A percentile compares a stretch with the other conserved stretches of the same genome.
These are phyloP conservation scores for Vespertilio murinus DNA, from an alignment of 2,797 vertebrate species.

Conservation along the genomic window DNA sequence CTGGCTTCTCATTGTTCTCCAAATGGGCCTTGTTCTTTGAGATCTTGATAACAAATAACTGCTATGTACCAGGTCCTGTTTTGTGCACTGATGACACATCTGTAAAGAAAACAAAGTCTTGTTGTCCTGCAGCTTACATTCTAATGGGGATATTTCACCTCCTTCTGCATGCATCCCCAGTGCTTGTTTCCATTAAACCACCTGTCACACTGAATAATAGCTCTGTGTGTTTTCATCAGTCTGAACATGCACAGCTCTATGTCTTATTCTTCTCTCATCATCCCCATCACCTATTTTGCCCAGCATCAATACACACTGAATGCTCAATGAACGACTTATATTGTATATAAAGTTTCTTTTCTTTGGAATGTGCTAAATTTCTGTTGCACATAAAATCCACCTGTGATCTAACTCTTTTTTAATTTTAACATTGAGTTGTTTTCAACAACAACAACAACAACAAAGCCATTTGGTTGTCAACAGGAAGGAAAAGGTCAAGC, in stretches of 20 bases:
- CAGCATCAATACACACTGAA: neutral
- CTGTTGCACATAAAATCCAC: neutral
- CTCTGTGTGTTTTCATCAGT: neutral
- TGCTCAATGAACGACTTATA: neutral
- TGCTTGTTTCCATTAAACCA: neutral
- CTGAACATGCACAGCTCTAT: neutral
- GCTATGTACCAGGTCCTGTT: neutral
- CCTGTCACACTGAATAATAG: neutral
- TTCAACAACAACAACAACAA: neutral
- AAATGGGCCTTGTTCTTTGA: slow-evolving; percentile 17
- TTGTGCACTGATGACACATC: neutral
- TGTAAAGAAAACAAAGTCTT: neutral
- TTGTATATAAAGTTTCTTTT: neutral
- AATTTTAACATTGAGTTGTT: slow-evolving; percentile 14
- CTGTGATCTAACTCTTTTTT: neutral
- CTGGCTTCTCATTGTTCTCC: slow-evolving; percentile 9
- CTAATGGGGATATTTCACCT: neutral
- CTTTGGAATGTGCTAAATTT: neutral
- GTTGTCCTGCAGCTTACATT: neutral
- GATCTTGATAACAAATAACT: slow-evolving; percentile 27
- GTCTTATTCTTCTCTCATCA: neutral
- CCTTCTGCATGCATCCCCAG: neutral
- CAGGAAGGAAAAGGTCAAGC: neutral
- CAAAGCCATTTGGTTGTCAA: neutral
- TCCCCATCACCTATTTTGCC: neutral